A percentile compares a stretch with the other conserved stretches of the same genome.
Evolutionary conservation across 2,113 vertebrate species (phyloP).

Genomic region (Osmerus eperlanus): DNA sequence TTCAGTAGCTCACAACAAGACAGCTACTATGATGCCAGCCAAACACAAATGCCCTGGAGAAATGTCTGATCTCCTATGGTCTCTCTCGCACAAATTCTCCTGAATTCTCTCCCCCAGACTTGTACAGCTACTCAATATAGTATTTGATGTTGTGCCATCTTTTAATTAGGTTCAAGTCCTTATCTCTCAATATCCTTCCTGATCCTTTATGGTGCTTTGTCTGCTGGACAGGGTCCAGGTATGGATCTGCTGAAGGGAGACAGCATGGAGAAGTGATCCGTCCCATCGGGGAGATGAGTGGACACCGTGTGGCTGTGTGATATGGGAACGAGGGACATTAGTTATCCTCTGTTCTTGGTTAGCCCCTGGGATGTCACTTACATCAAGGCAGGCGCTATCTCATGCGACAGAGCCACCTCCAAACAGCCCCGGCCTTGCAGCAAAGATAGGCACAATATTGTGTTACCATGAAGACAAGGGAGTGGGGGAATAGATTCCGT

Average conservation of each 20-base stretch:
- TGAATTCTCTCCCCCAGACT: constrained; percentile 16
- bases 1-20: constrained; percentile 30
- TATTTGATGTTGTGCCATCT: constrained; percentile 49
- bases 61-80: constrained; percentile 52
- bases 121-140: not conserved
- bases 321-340: constrained; percentile 49
- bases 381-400: constrained; percentile 51
- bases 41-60: constrained; percentile 36
- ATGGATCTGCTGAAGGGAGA: constrained; percentile 55
- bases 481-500: constrained; percentile 25
- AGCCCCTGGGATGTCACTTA: constrained; percentile 59
- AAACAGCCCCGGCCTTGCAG: constrained; percentile 57
- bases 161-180: constrained; percentile 49
- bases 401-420: constrained; percentile 65
- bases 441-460: constrained; percentile 41
- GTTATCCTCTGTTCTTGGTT: constrained; percentile 49
- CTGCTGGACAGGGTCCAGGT: constrained; percentile 52
- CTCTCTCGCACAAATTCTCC: constrained; percentile 40
- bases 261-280: constrained; percentile 33
- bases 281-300: constrained; percentile 51
- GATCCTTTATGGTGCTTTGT: constrained; percentile 24
- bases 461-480: constrained; percentile 30
- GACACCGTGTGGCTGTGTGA: constrained; percentile 42
- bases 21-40: constrained; percentile 42
- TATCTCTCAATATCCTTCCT: constrained; percentile 33